A percentile compares a stretch with the other conserved stretches of the same genome.
Evolutionary conservation across 2,888 invertebrate genomes (phyloP).

Genomic region (Serrognathus titanus): DNA sequence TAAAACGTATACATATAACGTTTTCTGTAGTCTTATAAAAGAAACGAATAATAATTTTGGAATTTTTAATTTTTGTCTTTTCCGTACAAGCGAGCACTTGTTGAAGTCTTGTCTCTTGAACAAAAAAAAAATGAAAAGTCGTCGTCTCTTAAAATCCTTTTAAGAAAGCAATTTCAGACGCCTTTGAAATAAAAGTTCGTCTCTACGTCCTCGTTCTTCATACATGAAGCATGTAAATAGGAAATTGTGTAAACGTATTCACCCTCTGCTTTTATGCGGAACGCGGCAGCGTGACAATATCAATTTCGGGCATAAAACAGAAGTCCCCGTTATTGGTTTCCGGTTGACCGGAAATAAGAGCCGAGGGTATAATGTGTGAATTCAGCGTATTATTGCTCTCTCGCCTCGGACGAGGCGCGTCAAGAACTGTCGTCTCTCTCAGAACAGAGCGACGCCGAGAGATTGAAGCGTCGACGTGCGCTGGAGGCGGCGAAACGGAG

Average conservation of each 20-base stretch:
- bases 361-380: conserved; percentile 37
- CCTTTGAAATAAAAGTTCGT: too few species aligned
- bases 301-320: conserved; percentile 5
- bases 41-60: too few species aligned
- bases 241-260: neutral
- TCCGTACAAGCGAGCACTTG: too few species aligned
- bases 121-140: too few species aligned
- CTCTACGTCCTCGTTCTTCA: too few species aligned
- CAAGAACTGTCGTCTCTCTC: conserved; percentile 8
- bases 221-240: too few species aligned
- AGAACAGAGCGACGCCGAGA: conserved; percentile 2
- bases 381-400: conserved; percentile 37
- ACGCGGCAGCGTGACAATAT: neutral
- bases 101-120: too few species aligned
- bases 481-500: conserved; percentile 19
- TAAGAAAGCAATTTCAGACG: too few species aligned
- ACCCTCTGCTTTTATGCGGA: neutral
- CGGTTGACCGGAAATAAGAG: conserved; percentile 39
- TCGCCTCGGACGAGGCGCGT: conserved; percentile 3
- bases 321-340: conserved; percentile 37
- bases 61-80: too few species aligned
- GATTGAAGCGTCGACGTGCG: conserved; percentile 15
- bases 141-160: too few species aligned
- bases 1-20: too few species aligned
- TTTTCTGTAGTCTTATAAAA: too few species aligned